Conservation (phyloP, 2,888 invertebrate species). For the Lepas anatifera region DNA sequence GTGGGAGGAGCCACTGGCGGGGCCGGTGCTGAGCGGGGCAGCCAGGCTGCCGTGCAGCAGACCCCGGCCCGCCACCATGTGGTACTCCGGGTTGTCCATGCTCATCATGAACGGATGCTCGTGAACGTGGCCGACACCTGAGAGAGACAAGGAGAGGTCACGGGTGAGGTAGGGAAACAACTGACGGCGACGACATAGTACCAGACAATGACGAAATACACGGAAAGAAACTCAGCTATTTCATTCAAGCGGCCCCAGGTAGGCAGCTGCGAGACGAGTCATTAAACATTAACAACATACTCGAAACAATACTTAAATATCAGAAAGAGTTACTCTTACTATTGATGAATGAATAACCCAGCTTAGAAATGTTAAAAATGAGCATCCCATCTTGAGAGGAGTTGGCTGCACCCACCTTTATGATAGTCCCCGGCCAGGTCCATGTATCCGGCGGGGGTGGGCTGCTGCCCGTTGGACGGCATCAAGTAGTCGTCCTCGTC, state of each 20-base stretch:
- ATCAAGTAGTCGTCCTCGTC: conserved; percentile 94
- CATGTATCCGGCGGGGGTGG: conserved; percentile 48
- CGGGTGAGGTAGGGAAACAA: no score
- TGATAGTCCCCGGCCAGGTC: conserved; percentile 55
- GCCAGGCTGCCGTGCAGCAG: conserved; percentile 19
- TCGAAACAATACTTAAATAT: no score
- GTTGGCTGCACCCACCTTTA: conserved; percentile 32
- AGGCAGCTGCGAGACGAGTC: no score
- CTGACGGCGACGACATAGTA: no score
- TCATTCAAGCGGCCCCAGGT: no score
- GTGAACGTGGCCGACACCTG: conserved; percentile 13
- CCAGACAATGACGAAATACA: no score
- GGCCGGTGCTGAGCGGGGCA: neutral
- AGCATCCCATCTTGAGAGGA: no score
- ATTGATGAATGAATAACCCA: no score
- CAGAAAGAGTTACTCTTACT: no score
- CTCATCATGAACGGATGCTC: conserved; percentile 28
- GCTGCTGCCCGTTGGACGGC: conserved; percentile 47
- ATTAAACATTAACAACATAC: no score
- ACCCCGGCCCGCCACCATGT: conserved; percentile 22
- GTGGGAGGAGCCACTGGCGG: neutral
- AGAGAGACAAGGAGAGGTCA: conserved; percentile 82
- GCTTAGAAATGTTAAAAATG: no score
- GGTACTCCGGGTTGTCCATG: conserved; percentile 85
- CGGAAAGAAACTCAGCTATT: no score